phyloP scores from a whole-genome alignment of 2,113 vertebrate genomes.

The Chroicocephalus ridibundus region DNA sequence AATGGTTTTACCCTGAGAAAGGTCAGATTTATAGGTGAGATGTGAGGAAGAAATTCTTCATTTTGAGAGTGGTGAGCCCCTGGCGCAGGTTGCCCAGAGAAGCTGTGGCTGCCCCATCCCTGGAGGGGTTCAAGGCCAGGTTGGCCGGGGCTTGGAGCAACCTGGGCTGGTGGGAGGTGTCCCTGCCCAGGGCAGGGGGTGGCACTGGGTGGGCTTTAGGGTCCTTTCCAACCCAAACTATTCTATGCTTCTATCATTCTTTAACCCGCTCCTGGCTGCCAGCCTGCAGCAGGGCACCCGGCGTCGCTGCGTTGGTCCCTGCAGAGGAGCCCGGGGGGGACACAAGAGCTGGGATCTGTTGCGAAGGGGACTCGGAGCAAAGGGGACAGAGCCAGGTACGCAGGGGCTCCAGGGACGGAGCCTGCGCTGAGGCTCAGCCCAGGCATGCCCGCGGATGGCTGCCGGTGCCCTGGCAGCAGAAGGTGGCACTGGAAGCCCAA shows the following conservation, averaged over 20 bases:
- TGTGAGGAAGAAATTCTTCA: no score
- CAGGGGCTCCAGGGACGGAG: fast-evolving
- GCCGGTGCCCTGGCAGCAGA: neutral
- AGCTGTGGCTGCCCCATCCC: no score
- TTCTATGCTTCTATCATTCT: neutral
- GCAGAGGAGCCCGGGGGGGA: constrained; percentile 48
- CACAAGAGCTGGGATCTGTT: neutral
- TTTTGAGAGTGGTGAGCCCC: no score
- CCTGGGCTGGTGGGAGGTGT: no score
- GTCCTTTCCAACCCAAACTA: no score
- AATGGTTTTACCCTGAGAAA: no score
- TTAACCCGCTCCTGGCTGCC: neutral
- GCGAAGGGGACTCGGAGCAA: constrained; percentile 30
- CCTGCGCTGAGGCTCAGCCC: neutral
- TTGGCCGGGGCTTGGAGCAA: no score
- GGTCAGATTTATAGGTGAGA: no score
- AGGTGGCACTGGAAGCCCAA: neutral
- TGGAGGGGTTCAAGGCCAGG: no score
- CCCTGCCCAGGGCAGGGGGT: no score
- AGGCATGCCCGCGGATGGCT: neutral
- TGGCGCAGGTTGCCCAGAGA: no score
- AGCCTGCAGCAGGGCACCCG: constrained; percentile 46
- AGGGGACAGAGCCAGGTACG: constrained; percentile 56
- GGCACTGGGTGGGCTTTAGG: no score
- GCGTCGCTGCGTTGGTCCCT: constrained; percentile 3